These are phyloP conservation scores for Rugalucina vietnamica DNA, from an alignment of 2,888 invertebrate genomes.

Conservation along the genomic window DNA sequence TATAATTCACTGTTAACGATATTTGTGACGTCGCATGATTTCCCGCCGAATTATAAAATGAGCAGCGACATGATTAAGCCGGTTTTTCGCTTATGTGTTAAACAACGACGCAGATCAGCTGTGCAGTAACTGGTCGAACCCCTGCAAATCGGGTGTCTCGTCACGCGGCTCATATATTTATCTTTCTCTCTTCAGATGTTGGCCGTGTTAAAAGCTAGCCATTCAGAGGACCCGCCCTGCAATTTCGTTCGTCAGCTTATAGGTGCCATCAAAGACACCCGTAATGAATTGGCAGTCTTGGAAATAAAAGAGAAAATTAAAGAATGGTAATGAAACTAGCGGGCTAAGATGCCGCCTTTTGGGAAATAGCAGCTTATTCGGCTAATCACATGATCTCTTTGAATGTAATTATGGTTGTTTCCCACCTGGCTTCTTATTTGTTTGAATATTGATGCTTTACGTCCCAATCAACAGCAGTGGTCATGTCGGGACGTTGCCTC, in stretches of 20 bases:
- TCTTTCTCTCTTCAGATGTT: not conserved
- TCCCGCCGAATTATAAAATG: too few species aligned
- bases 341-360: not conserved
- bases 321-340: not conserved
- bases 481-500: not conserved
- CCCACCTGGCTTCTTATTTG: not conserved
- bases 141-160: too few species aligned
- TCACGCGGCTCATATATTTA: too few species aligned
- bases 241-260: not conserved
- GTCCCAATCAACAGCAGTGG: not conserved
- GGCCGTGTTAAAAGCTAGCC: not conserved
- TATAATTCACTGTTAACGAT: too few species aligned
- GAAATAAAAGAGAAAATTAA: not conserved
- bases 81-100: too few species aligned
- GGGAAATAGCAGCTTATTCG: not conserved
- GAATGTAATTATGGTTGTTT: not conserved
- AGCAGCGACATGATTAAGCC: too few species aligned
- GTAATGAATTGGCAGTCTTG: not conserved
- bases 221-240: not conserved
- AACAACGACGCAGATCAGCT: too few species aligned
- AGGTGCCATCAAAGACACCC: not conserved
- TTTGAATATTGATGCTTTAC: not conserved
- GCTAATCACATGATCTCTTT: not conserved
- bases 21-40: too few species aligned
- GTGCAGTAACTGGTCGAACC: too few species aligned